Conservation (phyloP, 2,888 invertebrate species). For the Ormyrus rosae region DNA sequence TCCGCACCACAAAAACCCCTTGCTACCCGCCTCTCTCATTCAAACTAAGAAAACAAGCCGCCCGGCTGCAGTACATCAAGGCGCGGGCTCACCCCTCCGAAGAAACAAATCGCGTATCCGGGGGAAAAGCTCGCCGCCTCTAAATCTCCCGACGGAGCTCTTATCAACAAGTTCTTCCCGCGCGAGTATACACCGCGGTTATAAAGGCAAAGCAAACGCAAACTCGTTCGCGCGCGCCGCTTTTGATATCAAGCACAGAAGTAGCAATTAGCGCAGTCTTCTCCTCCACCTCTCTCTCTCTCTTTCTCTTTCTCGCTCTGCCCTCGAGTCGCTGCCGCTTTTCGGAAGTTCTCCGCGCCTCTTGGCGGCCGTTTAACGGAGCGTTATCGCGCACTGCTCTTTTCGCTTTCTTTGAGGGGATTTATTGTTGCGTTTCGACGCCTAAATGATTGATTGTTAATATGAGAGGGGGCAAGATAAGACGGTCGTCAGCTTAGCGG, state of each 20-base stretch:
- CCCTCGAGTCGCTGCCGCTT: too few relatives aligned
- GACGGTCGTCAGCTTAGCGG: too few relatives aligned
- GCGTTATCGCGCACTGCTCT: slow-evolving; percentile 15
- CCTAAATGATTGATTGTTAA: too few relatives aligned
- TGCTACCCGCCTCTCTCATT: too few relatives aligned
- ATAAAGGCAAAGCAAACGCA: too few relatives aligned
- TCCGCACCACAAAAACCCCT: too few relatives aligned
- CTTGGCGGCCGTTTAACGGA: slow-evolving; percentile 14
- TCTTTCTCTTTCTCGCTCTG: neutral
- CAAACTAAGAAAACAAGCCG: too few relatives aligned
- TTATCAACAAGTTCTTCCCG: neutral
- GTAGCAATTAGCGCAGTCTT: slow-evolving; percentile 26
- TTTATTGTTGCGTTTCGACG: too few relatives aligned
- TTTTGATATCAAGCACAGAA: slow-evolving; percentile 5
- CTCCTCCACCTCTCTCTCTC: neutral
- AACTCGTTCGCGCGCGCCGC: neutral
- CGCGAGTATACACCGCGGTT: neutral
- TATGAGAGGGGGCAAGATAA: too few relatives aligned
- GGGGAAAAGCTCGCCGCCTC: too few relatives aligned
- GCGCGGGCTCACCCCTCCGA: neutral
- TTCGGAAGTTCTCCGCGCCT: too few relatives aligned
- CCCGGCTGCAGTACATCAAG: too few relatives aligned
- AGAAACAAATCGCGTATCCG: neutral
- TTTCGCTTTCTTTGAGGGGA: neutral
- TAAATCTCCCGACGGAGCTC: neutral